These are phyloP conservation scores for Eulemur mongoz DNA, from an alignment of 2,797 vertebrate genomes.

Conservation along the genomic window DNA sequence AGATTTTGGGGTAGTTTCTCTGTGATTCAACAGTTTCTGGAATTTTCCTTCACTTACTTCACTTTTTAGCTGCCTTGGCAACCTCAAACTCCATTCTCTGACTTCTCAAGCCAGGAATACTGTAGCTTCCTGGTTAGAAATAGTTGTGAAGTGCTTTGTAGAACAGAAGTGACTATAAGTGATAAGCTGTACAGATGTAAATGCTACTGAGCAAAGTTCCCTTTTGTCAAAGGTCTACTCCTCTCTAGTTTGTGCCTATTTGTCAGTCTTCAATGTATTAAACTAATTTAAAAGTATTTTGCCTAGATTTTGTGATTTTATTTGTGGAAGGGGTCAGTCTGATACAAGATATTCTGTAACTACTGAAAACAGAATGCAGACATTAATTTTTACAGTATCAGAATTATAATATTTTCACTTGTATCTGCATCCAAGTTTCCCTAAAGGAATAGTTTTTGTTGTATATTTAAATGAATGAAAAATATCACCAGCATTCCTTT, in stretches of 20 bases:
- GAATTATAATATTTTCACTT: conserved; percentile 1
- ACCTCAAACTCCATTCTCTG: background rate
- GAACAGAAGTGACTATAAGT: background rate
- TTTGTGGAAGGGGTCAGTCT: background rate
- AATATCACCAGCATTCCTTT: background rate
- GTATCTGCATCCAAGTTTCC: background rate
- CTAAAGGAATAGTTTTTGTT: background rate
- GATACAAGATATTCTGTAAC: background rate
- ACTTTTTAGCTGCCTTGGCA: background rate
- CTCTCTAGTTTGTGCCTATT: background rate
- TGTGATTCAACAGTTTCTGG: background rate
- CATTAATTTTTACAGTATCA: background rate
- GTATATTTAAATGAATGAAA: conserved; percentile 24
- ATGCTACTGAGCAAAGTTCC: background rate
- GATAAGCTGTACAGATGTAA: background rate
- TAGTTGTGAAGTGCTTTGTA: background rate
- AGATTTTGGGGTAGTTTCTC: background rate
- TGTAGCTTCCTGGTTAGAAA: background rate
- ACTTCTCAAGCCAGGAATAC: background rate
- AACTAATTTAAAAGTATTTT: background rate
- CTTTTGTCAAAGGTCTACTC: background rate
- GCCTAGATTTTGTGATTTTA: background rate
- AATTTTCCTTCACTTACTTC: background rate
- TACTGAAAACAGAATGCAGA: background rate
- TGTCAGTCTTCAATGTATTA: background rate